Base-by-base conservation (phyloP, 2,888 invertebrate species). In the Eilema caniola region DNA sequence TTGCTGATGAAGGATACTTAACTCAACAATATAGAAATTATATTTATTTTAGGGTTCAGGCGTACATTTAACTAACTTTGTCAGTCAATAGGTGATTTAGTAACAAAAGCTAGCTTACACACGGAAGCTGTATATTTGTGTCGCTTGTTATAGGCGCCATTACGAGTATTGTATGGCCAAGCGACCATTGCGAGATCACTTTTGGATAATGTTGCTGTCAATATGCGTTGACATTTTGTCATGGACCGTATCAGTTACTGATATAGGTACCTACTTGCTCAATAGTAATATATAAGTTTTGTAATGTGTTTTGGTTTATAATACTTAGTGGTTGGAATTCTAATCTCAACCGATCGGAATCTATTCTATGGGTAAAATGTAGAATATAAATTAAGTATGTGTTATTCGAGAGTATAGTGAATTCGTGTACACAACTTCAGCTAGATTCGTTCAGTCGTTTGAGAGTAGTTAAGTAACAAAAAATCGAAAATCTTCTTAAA, bases 191-290 rank as follows among this genome's bases (percentile, higher is more conserved):
- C 59, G 76, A 75, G 63, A 81, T 69, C 62, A 53, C 25, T 57
- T 63, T 57, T 71, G 66, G 57, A 37, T 78, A 73, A 78, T 75
- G 79, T 75, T 41, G 62, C 24, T 66, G 66, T 68, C 28, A 7
- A 59, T n/a, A 66, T 31, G n/a, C 66, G 59, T 25, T 59, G 60
- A 25, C 59, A 73, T 75, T 80, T 62, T 23, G 72, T 66, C 24
- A 57, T 67, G 78, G 70, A 69, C 61, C 14, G 31, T 66, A 66
- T 66, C 20, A 66, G 24, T 57, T 66, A 33, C 56, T 59, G 33
- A n/a, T 37, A 37, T 62, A 28, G 2, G 28, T 28, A 28, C 28
- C 28, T 28, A 37, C 10, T 62, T 62, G 20, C 62, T 25, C 41
- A 62, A 62, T 16, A n/a, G 20, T 7, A 47, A 16, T 5, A 41